Conservation (phyloP, 2,113 vertebrate genomes). For the Xiphias gladius region DNA sequence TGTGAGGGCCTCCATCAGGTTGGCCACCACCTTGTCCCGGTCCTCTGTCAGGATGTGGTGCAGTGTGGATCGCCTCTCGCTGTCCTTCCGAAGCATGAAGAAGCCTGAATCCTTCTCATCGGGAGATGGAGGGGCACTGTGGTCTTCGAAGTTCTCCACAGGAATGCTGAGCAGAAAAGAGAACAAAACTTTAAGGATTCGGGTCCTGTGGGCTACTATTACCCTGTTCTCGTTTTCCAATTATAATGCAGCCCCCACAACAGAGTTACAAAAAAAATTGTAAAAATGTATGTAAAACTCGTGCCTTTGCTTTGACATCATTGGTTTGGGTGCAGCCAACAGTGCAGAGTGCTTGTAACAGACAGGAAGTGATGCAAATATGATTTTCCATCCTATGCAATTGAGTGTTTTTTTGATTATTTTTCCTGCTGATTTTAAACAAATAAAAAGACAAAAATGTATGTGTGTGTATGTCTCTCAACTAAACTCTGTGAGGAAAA, state of each 20-base stretch:
- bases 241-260: neutral
- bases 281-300: no score
- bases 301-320: neutral
- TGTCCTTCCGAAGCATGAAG: slow-evolving; percentile 97
- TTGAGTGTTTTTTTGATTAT: no score
- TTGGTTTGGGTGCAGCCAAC: neutral
- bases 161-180: slow-evolving; percentile 87
- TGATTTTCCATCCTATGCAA: no score
- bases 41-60: slow-evolving; percentile 96
- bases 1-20: slow-evolving; percentile 92
- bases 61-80: slow-evolving; percentile 95
- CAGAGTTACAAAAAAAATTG: neutral
- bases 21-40: slow-evolving; percentile 92
- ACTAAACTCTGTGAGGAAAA: no score
- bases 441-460: no score
- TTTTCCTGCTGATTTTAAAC: no score
- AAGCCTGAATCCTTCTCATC: slow-evolving; percentile 97
- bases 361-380: no score
- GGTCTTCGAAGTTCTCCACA: slow-evolving; percentile 98
- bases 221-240: neutral
- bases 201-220: neutral
- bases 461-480: no score
- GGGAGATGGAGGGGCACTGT: slow-evolving; percentile 97
- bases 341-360: no score
- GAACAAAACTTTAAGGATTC: neutral